Evolutionary conservation across 1,140 invertebrate genomes (phyloP).

Genomic region (Zaprionus ornatus): DNA sequence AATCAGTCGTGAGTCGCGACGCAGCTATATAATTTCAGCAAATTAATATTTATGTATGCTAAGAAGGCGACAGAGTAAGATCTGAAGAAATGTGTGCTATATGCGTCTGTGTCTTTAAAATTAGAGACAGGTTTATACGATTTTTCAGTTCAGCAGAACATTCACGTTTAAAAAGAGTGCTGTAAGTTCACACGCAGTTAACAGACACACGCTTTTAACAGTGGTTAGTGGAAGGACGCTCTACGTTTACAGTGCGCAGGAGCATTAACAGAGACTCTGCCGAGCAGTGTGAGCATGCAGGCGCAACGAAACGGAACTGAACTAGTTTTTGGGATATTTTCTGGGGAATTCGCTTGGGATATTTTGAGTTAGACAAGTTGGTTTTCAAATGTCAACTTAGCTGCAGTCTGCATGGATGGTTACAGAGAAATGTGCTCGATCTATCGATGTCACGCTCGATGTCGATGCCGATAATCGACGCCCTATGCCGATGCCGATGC

Average conservation of each 20-base stretch:
- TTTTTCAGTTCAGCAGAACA: not conserved
- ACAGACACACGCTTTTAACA: not conserved
- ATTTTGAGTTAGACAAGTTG: slow-evolving; percentile 12
- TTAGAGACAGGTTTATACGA: not conserved
- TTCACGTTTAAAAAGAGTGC: not conserved
- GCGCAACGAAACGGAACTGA: slow-evolving; percentile 5
- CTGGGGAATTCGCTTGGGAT: not conserved
- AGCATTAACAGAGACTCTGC: not conserved
- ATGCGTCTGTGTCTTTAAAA: not conserved
- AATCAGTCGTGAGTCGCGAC: slow-evolving; percentile 28
- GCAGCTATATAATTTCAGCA: slow-evolving; percentile 43
- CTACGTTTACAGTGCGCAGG: not conserved
- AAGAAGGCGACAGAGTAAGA: slow-evolving; percentile 28
- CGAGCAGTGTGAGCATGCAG: not conserved
- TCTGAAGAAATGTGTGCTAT: not conserved
- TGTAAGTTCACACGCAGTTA: not conserved
- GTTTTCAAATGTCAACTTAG: slow-evolving; percentile 48
- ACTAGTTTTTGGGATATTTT: not conserved
- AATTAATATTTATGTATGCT: slow-evolving; percentile 64
- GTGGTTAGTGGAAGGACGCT: too few relatives aligned
- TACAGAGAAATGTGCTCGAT: slow-evolving; percentile 35
- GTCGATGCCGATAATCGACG: not conserved
- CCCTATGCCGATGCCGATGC: not conserved
- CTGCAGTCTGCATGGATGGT: slow-evolving; percentile 41
- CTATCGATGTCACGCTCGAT: not conserved